phyloP scores from a whole-genome alignment of 2,113 vertebrate genomes.

The Leiothrix lutea region DNA sequence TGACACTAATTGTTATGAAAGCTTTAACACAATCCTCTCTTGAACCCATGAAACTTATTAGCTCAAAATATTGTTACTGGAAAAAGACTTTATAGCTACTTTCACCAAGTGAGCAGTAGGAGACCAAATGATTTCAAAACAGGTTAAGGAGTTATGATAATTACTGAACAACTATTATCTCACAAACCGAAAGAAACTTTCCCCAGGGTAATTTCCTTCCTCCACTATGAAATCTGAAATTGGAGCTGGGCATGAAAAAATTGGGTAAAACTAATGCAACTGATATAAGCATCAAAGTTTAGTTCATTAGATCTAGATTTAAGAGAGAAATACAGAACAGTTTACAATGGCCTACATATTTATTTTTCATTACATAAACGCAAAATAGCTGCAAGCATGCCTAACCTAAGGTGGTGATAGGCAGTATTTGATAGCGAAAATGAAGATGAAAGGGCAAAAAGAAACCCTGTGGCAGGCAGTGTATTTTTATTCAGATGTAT shows the following conservation, averaged over 20 bases:
- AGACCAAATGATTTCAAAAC: conserved; percentile 15
- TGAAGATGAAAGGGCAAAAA: not conserved
- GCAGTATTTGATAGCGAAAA: not conserved
- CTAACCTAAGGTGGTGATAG: not conserved
- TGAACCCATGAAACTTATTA: conserved; percentile 5
- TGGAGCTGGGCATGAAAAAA: not conserved
- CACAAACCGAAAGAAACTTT: not conserved
- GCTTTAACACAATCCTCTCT: not conserved
- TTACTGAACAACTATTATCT: not conserved
- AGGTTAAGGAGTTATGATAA: not conserved
- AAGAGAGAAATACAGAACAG: not conserved
- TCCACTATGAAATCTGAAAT: not conserved
- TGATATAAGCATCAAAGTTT: not conserved
- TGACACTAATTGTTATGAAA: conserved; percentile 23
- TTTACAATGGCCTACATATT: not conserved
- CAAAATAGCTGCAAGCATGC: not conserved
- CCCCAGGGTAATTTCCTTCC: not conserved
- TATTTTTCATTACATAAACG: not conserved
- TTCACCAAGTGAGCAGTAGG: not conserved
- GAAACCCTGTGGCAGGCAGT: not conserved
- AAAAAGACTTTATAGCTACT: not conserved
- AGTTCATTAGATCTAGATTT: not conserved
- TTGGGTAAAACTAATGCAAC: not conserved
- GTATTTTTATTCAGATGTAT: not conserved
- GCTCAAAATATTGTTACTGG: not conserved